Evolutionary conservation across 2,797 vertebrate species (phyloP), one percentile per base, ranked within the genome.

Genomic region (Anas flavirostris): DNA sequence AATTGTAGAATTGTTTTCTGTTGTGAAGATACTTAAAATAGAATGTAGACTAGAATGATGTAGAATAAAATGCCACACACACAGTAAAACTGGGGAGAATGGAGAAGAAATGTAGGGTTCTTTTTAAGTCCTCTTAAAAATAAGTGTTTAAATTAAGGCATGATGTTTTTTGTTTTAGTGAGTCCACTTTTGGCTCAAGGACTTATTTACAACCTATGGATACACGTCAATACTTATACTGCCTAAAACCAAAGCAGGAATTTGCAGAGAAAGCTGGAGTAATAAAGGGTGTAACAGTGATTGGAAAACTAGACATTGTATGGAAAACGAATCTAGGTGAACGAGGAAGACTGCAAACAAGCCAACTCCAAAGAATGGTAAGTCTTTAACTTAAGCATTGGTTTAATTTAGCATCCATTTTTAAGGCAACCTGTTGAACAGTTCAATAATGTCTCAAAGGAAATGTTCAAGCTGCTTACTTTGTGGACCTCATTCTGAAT

Each of bases 311-410:
- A 25, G 99, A 99, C 97, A 99, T 99, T 25, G 99, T 99, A 8
- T 99, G 99, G 99, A 99, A 99, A 97, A 99, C 99, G 74, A 99
- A 99, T 70, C 98, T 99, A 22, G 99, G 99, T 74, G 99, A 99
- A 98, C 98, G 98, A 82, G 99, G 99, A 93, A 98, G 99, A 84
- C 97, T 99, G 72, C 99, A 99, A 97, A 99, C 99, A 84, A 99
- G 99, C 88, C 99, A 99, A 91, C 98, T 99, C 15, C 99, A 99
- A 87, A 98, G 99, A 98, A 99, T 99, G 99, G 99, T 99, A 96
- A 94, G 97, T 95, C 56, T 69, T 90, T 63, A 82, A 81, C 15
- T 81, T 43, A 21, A 29, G 7, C 19, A 13, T 60, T 33, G 12
- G 0, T 78, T 83, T 66, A 62, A 78, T 8, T 66, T 35, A 10